Base-by-base conservation (phyloP, 2,113 vertebrate genomes). In the Tachycineta bicolor region DNA sequence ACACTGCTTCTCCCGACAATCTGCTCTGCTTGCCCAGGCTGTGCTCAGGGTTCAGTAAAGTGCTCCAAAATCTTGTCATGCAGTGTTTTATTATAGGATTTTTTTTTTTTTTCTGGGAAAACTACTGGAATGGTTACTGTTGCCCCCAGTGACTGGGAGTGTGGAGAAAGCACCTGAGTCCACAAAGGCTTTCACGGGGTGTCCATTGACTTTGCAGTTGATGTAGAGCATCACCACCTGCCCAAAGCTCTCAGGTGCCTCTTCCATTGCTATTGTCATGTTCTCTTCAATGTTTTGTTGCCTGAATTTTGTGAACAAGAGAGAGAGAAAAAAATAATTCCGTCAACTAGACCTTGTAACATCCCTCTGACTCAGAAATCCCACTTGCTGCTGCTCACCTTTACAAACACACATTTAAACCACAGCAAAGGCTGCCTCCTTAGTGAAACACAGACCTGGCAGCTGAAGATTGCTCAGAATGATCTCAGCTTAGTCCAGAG, bases 191-290 rank as follows among this genome's bases (percentile, higher is more conserved):
- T 99, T 99, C 93, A 99, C 99, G 9, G 99, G 99, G 81, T 99
- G 99, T 68, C 99, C 99, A 1, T 99, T 99, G 97, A 99, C 99
- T 98, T 98, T 99, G 98, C 99, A 99, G 98, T 99, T 99, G 94
- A 99, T 99, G 94, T 99, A 99, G 73, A 99, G 99, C 99, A 99
- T 99, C 89, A 99, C 99, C 94, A 99, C 99, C 97, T 99, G 99
- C 74, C 99, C 99, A 94, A 99, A 99, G 95, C 99, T 99, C 97
- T 99, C 99, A 0, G 99, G 99, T 6, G 99, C 99, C 96, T 99
- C 99, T 94, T 99, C 99, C 99, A 99, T 99, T 5, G 99, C 99
- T 97, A 99, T 99, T 0, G 99, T 99, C 99, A 99, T 99, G 89
- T 99, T 99, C 97, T 99, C 99, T 93, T 99, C 99, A 67, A 99